These are phyloP conservation scores for Drosophila melanosoma DNA, from an alignment of 2,888 invertebrate species.

Conservation along the genomic window DNA sequence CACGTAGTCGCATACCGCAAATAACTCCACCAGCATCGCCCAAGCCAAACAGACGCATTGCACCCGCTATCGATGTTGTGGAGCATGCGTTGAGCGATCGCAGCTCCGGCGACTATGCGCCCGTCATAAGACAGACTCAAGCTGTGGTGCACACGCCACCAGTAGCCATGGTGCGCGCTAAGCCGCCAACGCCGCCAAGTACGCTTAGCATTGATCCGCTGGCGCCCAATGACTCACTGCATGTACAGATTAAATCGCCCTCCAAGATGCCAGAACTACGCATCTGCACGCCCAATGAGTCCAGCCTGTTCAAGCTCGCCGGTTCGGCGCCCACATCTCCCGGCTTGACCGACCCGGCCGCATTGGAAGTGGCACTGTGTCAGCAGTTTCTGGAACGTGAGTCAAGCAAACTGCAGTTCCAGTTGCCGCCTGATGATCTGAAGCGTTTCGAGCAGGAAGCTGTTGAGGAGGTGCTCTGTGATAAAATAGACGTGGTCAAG, in stretches of 20 bases:
- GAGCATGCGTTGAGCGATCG: conserved; percentile 45
- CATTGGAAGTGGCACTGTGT: conserved; percentile 64
- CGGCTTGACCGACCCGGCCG: conserved; percentile 18
- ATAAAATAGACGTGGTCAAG: conserved; percentile 75
- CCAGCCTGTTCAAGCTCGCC: conserved; percentile 78
- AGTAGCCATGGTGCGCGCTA: conserved; percentile 6
- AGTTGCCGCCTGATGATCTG: conserved; percentile 47
- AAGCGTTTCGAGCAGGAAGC: conserved; percentile 58
- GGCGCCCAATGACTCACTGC: conserved; percentile 67
- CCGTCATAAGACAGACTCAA: conserved; percentile 57
- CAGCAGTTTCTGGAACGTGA: conserved; percentile 61
- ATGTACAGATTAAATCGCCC: conserved; percentile 53
- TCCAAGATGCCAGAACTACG: conserved; percentile 67
- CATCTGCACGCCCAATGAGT: conserved; percentile 88
- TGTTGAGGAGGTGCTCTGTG: conserved; percentile 75
- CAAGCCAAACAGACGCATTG: conserved; percentile 23
- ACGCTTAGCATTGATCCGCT: conserved; percentile 50
- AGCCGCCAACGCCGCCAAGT: conserved; percentile 10
- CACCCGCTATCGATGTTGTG: conserved; percentile 41
- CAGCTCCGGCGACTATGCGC: conserved; percentile 64
- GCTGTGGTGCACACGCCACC: conserved; percentile 68
- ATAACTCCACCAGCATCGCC: conserved; percentile 76
- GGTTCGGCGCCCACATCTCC: conserved; percentile 76
- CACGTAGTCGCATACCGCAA: conserved; percentile 79
- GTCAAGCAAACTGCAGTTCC: conserved; percentile 33